Base-by-base conservation (phyloP, 2,113 vertebrate genomes). In the Terrapene triunguis region DNA sequence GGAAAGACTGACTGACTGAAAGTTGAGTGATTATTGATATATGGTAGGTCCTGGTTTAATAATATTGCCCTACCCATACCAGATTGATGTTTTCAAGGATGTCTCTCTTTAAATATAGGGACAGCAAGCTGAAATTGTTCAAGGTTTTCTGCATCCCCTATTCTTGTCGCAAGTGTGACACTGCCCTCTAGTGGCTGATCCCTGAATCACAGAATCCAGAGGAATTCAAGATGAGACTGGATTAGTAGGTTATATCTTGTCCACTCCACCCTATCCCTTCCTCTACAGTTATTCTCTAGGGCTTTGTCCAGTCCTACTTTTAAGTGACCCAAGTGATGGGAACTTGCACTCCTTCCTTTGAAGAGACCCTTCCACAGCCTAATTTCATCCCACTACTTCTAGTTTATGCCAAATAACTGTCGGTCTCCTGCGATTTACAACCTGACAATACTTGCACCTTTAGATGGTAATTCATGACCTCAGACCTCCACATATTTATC, bases 141-240 rank as follows among this genome's bases (percentile, higher is more conserved):
- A 62, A 8, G 3, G 21, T 80, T 69, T 65, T 65, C 84, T 0
- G 4, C 10, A 19, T 42, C 27, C 8, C 19, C 25, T 32, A 57
- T 10, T 76, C 78, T 24, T 62, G 74, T 54, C 42, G 62, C 83
- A 92, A 11, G 44, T 81, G 84, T 35, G 38, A 83, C 93, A 79
- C 94, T 97, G 97, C 50, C 98, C 97, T 94, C 98, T 97, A 82
- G 94, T 96, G 98, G 94, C 69, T 94, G 82, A 55, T 50, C 79
- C 94, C 55, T 93, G 83, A 90, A 59, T 80, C 78, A 62, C 84
- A 95, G 27, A 89, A 79, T 87, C 2, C 27, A 25, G 69, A 76
- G 50, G n/a, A 22, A 47, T 32, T 57, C 24, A 32, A 38, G 53
- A 42, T 35, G 78, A 2, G 25, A 72, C 80, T 10, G 54, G 32